These are phyloP conservation scores for Caenorhabditis angaria DNA, from an alignment of 2,888 invertebrate genomes.

Conservation along the genomic window DNA sequence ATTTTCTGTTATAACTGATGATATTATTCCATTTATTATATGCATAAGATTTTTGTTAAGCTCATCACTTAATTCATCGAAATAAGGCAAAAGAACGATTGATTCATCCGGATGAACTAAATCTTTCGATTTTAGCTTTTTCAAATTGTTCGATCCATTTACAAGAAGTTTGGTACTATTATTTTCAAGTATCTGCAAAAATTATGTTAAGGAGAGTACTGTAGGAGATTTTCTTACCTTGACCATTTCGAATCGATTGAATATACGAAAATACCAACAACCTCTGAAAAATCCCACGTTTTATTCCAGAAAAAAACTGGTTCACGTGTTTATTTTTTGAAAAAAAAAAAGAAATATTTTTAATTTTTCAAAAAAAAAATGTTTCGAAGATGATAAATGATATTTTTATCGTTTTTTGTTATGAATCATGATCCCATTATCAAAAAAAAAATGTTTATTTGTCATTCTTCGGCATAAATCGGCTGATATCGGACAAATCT, in stretches of 20 bases:
- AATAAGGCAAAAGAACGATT: constrained; percentile 26
- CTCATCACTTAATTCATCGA: constrained; percentile 20
- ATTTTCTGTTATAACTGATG: neutral
- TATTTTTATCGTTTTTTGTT: too few species aligned
- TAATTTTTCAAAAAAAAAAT: too few species aligned
- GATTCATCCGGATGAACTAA: constrained; percentile 20
- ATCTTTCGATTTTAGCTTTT: constrained; percentile 10
- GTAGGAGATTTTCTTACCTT: neutral
- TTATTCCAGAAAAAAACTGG: neutral
- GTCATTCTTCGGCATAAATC: neutral
- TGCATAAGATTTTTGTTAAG: neutral
- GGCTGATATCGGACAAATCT: neutral
- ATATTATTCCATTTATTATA: constrained; percentile 1
- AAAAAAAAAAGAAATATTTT: too few species aligned
- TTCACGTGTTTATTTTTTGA: neutral
- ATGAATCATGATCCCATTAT: too few species aligned
- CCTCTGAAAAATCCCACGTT: too few species aligned
- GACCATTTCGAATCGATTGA: neutral
- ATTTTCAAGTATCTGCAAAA: neutral
- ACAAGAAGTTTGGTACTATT: neutral
- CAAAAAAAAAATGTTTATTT: neutral
- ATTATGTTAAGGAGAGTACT: too few species aligned
- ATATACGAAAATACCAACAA: neutral
- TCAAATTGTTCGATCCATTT: constrained; percentile 19
- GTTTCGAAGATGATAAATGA: too few species aligned